Evolutionary conservation across 2,797 vertebrate species (phyloP), one percentile per base, ranked within the genome.

Genomic region (Eleutherodactylus coqui): DNA sequence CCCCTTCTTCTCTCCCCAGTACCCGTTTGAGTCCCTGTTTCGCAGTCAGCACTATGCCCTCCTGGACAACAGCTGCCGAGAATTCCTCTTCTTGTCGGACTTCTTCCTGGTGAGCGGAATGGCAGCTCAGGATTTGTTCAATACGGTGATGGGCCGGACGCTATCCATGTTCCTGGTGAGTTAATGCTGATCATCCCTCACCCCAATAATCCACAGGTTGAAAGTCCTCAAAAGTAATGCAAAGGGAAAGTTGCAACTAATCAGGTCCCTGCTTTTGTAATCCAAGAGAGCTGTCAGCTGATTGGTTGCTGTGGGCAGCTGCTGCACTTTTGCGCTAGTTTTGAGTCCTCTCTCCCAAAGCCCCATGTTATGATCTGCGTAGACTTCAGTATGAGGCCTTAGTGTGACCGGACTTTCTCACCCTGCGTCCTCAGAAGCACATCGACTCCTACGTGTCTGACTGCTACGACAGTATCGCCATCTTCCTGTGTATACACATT

Each of bases 21-120:
- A 97, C 80, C 97, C 97, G 0, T 98, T 97, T 0, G 97, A 98
- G 93, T 97, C 95, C 0, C 92, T 98, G 84, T 98, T 98, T 85
- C 96, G 97, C 87, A 98, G 96, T 85, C 97, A 98, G 90, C 97
- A 98, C 92, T 98, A 96, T 0, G 97, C 97, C 3, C 94, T 98
- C 55, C 91, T 98, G 64, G 97, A 98, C 89, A 98, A 97, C 77
- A 94, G 96, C 91, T 98, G 97, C 92, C 94, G 97, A 0, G 97
- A 98, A 81, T 98, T 89, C 90, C 95, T 97, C 84, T 98, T 98
- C 92, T 94, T 98, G 82, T 96, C 94, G 0, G 96, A 98, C 88
- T 98, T 98, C 93, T 98, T 98, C 91, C 93, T 97, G 92, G 96
- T 97, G 86, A 83, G 94, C 0, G 96, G 97, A 13, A 93, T 92